Percentiles rank a stretch among this genome's conserved stretches.
Evolutionary conservation across 2,113 vertebrate species (phyloP).

Genomic region (Saccopteryx leptura): DNA sequence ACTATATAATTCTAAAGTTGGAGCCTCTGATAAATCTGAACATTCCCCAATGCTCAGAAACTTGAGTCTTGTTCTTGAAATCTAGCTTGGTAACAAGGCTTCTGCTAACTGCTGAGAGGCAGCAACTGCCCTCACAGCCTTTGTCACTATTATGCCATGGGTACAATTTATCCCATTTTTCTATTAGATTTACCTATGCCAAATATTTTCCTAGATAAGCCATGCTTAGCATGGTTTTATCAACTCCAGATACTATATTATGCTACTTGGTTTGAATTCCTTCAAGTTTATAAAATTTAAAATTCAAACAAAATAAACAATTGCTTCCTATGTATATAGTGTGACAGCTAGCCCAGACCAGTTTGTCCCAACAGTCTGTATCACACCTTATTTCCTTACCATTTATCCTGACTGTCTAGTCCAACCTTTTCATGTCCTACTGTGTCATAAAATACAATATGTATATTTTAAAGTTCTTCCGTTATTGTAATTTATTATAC

Average conservation of each 20-base stretch:
- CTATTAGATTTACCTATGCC: neutral
- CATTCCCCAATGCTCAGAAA: neutral
- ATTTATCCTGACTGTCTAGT: neutral
- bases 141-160: neutral
- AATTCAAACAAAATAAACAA: neutral
- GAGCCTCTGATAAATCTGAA: neutral
- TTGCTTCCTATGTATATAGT: neutral
- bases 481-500: neutral
- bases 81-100: neutral
- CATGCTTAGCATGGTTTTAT: neutral
- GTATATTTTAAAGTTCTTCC: neutral
- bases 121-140: neutral
- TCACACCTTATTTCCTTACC: neutral
- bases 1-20: neutral
- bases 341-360: neutral
- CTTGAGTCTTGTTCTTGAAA: neutral
- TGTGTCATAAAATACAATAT: neutral
- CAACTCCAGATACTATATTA: neutral
- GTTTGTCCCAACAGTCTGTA: too few species aligned
- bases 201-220: neutral
- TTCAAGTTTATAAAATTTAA: neutral
- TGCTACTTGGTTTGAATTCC: neutral
- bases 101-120: neutral
- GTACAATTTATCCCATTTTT: neutral
- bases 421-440: neutral